Base-by-base conservation (phyloP, 2,113 vertebrate species). In the Irena cyanogastra region DNA sequence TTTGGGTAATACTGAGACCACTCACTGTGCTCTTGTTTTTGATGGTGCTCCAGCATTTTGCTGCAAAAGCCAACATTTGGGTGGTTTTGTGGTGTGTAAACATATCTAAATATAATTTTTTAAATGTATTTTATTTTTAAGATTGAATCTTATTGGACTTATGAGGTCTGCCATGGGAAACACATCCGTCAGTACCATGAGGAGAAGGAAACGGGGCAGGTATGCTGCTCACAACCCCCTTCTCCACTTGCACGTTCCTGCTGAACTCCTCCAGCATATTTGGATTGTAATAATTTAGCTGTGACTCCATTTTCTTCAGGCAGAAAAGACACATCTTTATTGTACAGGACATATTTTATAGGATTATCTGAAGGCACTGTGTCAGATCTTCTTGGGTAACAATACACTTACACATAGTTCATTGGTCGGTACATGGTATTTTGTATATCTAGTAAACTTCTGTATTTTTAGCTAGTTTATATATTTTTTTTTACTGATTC, bases 121-220 rank as follows among this genome's bases (percentile, higher is more conserved):
- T 1, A 54, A 44, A 50, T 56, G 9, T 30, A 4, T 87, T 92
- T 85, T 61, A 16, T 30, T 44, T 97, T 93, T 97, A 79, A 99
- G 99, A 99, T 99, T 92, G 99, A 99, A 95, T 99, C 99, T 28
- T 99, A 99, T 71, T 99, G 99, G 99, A 99, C 99, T 14, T 99
- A 99, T 0, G 99, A 99, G 96, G 99, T 99, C 16, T 99, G 99
- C 92, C 99, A 99, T 0, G 99, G 99, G 26, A 99, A 99, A 91
- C 99, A 99, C 80, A 98, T 99, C 88, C 98, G 99, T 52, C 99
- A 99, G 66, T 99, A 99, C 93, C 99, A 99, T 1, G 99, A 99
- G 96, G 99, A 99, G 93, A 99, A 99, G 92, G 99, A 99, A 97
- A 99, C 99, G 0, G 99, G 99, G 3, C 99, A 99, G 98, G 99